Evolutionary conservation across 2,797 vertebrate species (phyloP).

Genomic region (Falco columbarius): DNA sequence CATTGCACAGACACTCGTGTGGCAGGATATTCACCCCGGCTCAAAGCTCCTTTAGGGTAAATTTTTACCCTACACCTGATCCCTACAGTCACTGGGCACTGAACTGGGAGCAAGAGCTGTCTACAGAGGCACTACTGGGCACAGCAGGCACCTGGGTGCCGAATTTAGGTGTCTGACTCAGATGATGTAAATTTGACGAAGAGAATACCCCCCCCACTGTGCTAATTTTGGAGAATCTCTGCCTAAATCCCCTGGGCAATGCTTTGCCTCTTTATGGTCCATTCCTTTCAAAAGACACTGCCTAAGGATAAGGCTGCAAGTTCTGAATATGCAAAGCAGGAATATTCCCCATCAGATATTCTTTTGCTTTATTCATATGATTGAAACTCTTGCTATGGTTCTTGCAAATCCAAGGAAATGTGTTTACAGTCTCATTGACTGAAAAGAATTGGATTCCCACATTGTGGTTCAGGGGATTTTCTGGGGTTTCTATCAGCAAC

Average conservation of each 20-base stretch:
- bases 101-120: neutral
- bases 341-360: conserved; percentile 64
- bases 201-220: neutral
- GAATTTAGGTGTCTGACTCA: neutral
- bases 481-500: conserved; percentile 46
- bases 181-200: neutral
- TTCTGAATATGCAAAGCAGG: conserved; percentile 74
- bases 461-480: conserved; percentile 69
- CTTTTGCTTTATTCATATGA: conserved; percentile 69
- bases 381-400: conserved; percentile 63
- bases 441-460: conserved; percentile 74
- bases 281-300: conserved; percentile 47
- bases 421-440: conserved; percentile 74
- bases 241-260: conserved; percentile 42
- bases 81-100: no score
- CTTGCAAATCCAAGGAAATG: conserved; percentile 71
- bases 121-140: neutral
- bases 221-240: conserved; percentile 44
- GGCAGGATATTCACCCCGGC: neutral
- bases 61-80: neutral
- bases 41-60: neutral
- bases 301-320: conserved; percentile 48
- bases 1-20: neutral
- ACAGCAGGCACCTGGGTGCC: neutral
- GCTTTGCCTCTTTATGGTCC: conserved; percentile 17